Percentiles rank a stretch among this genome's conserved stretches.
These are phyloP conservation scores for Cremastinae sp. DNA, from an alignment of 2,888 invertebrate genomes.

Conservation along the genomic window DNA sequence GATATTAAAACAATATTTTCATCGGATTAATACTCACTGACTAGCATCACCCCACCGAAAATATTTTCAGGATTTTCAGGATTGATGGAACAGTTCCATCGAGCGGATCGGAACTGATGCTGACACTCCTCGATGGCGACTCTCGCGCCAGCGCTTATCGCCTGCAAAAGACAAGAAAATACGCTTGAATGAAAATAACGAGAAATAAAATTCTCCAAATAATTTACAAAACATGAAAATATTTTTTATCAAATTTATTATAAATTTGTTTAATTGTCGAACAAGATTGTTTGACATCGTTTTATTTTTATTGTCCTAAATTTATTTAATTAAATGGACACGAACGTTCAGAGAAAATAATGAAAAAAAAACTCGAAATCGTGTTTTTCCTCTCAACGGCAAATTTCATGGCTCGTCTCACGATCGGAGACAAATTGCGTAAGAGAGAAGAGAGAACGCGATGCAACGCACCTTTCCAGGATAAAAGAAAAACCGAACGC, in stretches of 20 bases:
- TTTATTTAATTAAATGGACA: constrained; percentile 12
- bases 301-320: constrained; percentile 7
- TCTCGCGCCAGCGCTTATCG: constrained; percentile 89
- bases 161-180: constrained; percentile 82
- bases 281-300: too few species aligned
- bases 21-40: constrained; percentile 85
- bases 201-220: constrained; percentile 39
- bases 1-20: too few species aligned
- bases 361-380: constrained; percentile 28
- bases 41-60: constrained; percentile 91
- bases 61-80: constrained; percentile 87
- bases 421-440: constrained; percentile 54
- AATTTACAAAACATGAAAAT: too few species aligned
- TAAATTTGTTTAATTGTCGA: too few species aligned
- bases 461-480: constrained; percentile 12
- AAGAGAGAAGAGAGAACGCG: constrained; percentile 28
- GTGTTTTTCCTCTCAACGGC: constrained; percentile 19
- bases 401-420: constrained; percentile 37
- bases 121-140: constrained; percentile 95
- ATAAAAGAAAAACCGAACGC: constrained; percentile 6
- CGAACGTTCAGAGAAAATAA: constrained; percentile 22
- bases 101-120: constrained; percentile 91
- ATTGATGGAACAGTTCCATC: constrained; percentile 94
- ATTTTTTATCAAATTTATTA: too few species aligned
- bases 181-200: constrained; percentile 41